A percentile compares a stretch with the other conserved stretches of the same genome.
phyloP scores from a whole-genome alignment of 2,113 vertebrate genomes.

The Cheilinus undulatus region DNA sequence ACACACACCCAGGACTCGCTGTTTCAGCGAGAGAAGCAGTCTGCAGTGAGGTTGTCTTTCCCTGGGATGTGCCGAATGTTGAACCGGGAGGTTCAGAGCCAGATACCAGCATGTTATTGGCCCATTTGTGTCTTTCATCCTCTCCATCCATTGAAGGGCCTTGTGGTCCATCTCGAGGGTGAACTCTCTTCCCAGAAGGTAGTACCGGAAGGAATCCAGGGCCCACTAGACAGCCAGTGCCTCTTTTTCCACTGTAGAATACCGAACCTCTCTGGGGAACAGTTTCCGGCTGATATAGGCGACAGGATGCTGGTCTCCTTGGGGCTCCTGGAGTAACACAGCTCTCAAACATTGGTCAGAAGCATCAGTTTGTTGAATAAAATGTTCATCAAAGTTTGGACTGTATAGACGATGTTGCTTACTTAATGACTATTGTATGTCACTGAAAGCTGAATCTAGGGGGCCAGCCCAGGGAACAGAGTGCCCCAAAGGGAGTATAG shows the following conservation, averaged over 20 bases:
- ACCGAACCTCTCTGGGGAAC: background rate
- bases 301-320: no score
- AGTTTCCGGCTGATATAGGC: background rate
- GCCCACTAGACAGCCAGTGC: background rate
- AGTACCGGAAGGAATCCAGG: background rate
- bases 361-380: background rate
- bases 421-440: background rate
- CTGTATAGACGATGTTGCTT: background rate
- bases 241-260: background rate
- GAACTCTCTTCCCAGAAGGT: background rate
- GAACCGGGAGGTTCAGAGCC: background rate
- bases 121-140: background rate
- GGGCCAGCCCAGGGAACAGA: constrained; percentile 23
- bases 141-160: background rate
- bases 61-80: no score
- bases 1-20: no score
- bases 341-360: background rate
- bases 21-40: no score
- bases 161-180: background rate
- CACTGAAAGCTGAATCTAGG: background rate
- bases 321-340: background rate
- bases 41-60: no score
- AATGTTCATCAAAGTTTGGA: background rate
- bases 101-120: background rate
- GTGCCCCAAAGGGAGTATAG: constrained; percentile 6